These are phyloP conservation scores for Choloepus didactylus DNA, from an alignment of 2,797 vertebrate species.

Conservation along the genomic window DNA sequence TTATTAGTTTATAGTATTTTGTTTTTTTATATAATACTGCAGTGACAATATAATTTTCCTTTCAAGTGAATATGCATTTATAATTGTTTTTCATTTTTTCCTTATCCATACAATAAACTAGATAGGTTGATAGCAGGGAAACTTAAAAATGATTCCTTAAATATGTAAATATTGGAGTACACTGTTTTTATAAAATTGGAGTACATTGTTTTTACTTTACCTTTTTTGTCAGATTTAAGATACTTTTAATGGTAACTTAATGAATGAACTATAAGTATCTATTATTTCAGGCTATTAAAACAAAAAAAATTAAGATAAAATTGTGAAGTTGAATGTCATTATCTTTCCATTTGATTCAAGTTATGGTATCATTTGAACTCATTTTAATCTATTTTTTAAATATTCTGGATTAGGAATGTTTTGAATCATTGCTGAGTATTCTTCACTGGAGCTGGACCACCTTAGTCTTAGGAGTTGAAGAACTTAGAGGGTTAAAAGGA, in stretches of 20 bases:
- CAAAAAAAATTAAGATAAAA: slow-evolving; percentile 44
- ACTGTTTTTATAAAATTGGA: not conserved
- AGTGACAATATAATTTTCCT: not conserved
- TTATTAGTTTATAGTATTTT: not conserved
- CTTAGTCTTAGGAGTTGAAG: slow-evolving; percentile 97
- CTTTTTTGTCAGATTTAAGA: slow-evolving; percentile 1
- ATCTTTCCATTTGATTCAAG: not conserved
- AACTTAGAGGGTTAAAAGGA: slow-evolving; percentile 97
- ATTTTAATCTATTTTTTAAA: slow-evolving; percentile 47
- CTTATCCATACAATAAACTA: not conserved
- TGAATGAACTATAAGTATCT: slow-evolving; percentile 17
- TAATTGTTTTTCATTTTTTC: not conserved
- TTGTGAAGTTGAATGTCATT: slow-evolving; percentile 15
- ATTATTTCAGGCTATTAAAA: slow-evolving; percentile 1
- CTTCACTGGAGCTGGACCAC: slow-evolving; percentile 99
- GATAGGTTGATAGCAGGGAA: not conserved
- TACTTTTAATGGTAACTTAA: not conserved
- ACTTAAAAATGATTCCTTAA: slow-evolving; percentile 12
- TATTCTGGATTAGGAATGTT: slow-evolving; percentile 93
- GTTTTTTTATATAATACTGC: not conserved
- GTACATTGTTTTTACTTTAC: slow-evolving; percentile 1
- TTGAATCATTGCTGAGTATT: slow-evolving; percentile 97
- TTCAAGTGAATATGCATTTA: slow-evolving; percentile 34
- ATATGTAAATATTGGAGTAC: slow-evolving; percentile 9
- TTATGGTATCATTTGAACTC: slow-evolving; percentile 37